Conservation (phyloP, 1,140 invertebrate species). For the Platyscapa corneri region DNA sequence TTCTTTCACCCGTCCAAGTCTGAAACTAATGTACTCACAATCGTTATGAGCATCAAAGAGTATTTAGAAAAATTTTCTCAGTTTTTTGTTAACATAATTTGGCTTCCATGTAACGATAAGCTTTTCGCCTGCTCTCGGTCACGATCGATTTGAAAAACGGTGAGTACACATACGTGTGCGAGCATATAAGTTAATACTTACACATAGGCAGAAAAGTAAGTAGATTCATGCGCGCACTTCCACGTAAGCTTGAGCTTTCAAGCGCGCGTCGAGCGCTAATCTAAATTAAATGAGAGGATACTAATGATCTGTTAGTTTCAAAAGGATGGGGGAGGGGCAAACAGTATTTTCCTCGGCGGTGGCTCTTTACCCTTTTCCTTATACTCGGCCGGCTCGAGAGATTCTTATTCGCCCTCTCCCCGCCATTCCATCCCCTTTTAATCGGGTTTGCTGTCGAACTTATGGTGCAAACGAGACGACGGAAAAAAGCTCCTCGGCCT, state of each 20-base stretch:
- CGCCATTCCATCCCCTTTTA: background rate
- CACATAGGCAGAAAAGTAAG: background rate
- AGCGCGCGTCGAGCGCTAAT: conserved; percentile 55
- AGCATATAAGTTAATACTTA: no score
- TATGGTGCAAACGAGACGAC: background rate
- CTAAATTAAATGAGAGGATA: conserved; percentile 65
- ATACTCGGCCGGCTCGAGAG: background rate
- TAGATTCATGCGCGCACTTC: no score
- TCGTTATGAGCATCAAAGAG: no score
- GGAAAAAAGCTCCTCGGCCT: background rate
- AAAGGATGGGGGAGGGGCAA: conserved; percentile 51
- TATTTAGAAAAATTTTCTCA: no score
- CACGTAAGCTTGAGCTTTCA: conserved; percentile 13
- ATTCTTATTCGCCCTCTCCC: background rate
- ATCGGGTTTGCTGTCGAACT: conserved; percentile 2
- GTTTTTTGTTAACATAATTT: no score
- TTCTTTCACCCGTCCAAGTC: no score
- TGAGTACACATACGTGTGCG: background rate
- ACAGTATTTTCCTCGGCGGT: background rate
- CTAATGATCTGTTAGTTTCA: conserved; percentile 63
- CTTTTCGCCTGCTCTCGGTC: background rate
- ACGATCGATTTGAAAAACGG: background rate
- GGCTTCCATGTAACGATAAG: background rate
- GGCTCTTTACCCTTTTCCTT: conserved; percentile 5
- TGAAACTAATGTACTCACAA: no score